Evolutionary conservation across 2,113 vertebrate species (phyloP).

Genomic region (Nothoprocta perdicaria): DNA sequence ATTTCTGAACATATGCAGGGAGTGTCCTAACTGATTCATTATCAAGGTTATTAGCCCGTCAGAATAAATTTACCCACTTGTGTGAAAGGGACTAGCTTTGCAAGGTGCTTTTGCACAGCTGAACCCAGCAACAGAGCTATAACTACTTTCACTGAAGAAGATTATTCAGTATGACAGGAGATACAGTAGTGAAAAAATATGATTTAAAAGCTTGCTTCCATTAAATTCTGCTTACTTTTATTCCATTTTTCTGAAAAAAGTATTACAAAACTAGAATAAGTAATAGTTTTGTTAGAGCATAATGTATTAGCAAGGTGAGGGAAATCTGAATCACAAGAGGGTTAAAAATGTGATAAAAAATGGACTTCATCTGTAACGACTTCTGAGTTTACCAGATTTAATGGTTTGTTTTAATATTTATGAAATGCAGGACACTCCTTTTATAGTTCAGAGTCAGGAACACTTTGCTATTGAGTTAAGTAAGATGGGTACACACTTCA

Average conservation of each 20-base stretch:
- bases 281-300: neutral
- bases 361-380: neutral
- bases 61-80: neutral
- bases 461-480: neutral
- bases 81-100: neutral
- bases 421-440: neutral
- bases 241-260: conserved; percentile 7
- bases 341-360: neutral
- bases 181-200: neutral
- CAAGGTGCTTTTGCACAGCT: neutral
- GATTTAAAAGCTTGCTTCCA: neutral
- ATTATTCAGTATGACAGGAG: neutral
- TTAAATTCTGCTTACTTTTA: conserved; percentile 19
- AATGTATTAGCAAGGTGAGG: neutral
- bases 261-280: conserved; percentile 5
- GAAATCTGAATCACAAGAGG: neutral
- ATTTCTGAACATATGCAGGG: neutral
- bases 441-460: neutral
- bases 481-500: neutral
- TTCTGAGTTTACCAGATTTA: neutral
- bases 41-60: neutral
- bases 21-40: neutral
- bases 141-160: neutral
- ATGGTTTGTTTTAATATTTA: neutral
- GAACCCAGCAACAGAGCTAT: neutral